Evolutionary conservation across 2,888 invertebrate genomes (phyloP), one percentile per base, ranked within the genome.

Genomic region (Ichneumoninae sp.): DNA sequence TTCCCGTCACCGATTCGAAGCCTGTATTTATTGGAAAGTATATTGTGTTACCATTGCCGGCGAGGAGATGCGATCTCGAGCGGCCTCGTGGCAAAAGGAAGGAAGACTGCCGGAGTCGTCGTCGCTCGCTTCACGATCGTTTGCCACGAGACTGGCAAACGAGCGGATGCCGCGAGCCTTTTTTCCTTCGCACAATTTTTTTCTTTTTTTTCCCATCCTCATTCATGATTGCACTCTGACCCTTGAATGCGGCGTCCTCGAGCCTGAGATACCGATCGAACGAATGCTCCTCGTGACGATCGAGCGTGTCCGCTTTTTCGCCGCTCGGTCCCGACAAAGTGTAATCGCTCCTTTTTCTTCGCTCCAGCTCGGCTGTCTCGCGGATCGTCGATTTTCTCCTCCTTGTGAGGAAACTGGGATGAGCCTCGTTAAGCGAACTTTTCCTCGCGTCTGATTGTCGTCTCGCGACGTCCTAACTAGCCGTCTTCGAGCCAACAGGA

Each of bases 251-350:
- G 52, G 8, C 3, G n/a, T 44, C 66, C 36, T 66, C 62, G 66
- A 26, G 16, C 13, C 71, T 16, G 40, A 13, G 44, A 47, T n/a
- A 52, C 50, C 60, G 68, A 78, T 82, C 72, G 52, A 69, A 50
- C 62, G 72, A 62, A 78, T 66, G 40, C 16, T 78, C 72, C 74
- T 82, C 76, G 79, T 74, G 84, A 83, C 83, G 86, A 86, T 87
- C 84, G 79, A 74, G 68, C 86, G 85, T 86, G 87, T 88, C 83
- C 85, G 88, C 82, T 85, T 89, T 87, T 87, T 87, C 83, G 82
- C 86, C 86, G 86, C 87, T 87, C 87, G 86, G 82, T 16, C 76
- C 76, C 86, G 83, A 84, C 87, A 83, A 87, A 83, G 74, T 80
- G 71, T 80, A 80, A 83, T 80, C 76, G 52, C 26, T 76, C 68